Conservation (phyloP, 2,888 invertebrate genomes). For the Sinohyriopsis cumingii region DNA sequence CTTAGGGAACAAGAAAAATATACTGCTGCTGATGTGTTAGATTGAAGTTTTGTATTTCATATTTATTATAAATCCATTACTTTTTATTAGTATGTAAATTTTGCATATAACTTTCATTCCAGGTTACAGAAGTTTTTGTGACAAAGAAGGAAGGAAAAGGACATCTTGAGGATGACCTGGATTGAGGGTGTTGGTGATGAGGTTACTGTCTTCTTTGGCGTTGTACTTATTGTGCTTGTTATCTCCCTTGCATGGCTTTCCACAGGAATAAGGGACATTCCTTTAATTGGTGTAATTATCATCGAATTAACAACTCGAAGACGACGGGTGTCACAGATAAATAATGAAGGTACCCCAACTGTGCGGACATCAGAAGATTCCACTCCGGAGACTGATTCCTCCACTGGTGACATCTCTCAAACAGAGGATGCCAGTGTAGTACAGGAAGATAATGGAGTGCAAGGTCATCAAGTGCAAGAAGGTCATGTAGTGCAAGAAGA, state of each 20-base stretch:
- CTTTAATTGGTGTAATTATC: conserved; percentile 68
- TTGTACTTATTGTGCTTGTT: conserved; percentile 76
- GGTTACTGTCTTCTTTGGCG: conserved; percentile 82
- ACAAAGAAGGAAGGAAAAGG: too few relatives aligned
- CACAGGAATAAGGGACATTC: conserved; percentile 82
- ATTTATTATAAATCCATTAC: too few relatives aligned
- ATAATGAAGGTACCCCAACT: too few relatives aligned
- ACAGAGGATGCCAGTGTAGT: background rate
- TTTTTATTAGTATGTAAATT: too few relatives aligned
- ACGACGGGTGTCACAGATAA: conserved; percentile 3
- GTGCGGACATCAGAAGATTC: background rate
- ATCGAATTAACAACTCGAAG: conserved; percentile 53
- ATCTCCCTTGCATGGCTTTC: conserved; percentile 83
- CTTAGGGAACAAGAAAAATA: too few relatives aligned
- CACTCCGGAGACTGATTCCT: background rate
- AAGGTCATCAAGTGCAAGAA: too few relatives aligned
- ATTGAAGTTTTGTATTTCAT: too few relatives aligned
- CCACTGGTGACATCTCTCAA: background rate
- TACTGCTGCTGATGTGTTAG: too few relatives aligned
- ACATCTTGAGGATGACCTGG: conserved; percentile 72
- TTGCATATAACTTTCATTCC: too few relatives aligned
- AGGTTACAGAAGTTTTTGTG: too few relatives aligned
- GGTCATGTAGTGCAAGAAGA: background rate
- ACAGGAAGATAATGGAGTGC: background rate
- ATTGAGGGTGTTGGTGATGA: conserved; percentile 90